Conservation (phyloP, 2,113 vertebrate species). For the Zosterops japonicus region DNA sequence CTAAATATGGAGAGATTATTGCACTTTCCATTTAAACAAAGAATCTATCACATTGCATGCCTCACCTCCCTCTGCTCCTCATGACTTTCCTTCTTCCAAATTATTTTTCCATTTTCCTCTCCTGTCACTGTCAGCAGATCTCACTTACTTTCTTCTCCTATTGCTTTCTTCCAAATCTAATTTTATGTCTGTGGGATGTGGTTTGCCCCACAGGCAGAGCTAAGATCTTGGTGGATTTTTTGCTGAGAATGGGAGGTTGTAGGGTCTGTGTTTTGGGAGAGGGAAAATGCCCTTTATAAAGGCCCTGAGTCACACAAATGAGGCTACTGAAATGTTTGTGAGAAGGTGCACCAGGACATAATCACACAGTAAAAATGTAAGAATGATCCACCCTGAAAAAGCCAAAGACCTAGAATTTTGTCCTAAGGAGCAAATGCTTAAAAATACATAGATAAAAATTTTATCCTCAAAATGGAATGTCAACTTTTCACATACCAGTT, state of each 20-base stretch:
- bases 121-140: neutral
- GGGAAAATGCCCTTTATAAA: neutral
- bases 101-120: neutral
- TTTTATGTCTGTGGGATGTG: neutral
- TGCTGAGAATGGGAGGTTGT: neutral
- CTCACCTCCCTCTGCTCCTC: neutral
- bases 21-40: neutral
- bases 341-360: neutral
- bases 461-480: neutral
- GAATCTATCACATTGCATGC: neutral
- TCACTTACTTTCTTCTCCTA: neutral
- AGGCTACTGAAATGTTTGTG: neutral
- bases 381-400: neutral
- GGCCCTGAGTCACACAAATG: neutral
- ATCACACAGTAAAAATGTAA: neutral
- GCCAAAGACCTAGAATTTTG: neutral
- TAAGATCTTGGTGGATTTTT: neutral
- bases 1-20: conserved; percentile 12
- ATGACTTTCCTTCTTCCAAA: neutral
- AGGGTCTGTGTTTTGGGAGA: neutral
- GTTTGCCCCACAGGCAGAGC: neutral
- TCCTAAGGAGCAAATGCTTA: neutral
- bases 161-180: neutral
- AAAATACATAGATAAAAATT: neutral
- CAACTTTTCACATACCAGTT: neutral